Conservation (phyloP, 2,888 invertebrate genomes). For the Drosophila helvetica region DNA sequence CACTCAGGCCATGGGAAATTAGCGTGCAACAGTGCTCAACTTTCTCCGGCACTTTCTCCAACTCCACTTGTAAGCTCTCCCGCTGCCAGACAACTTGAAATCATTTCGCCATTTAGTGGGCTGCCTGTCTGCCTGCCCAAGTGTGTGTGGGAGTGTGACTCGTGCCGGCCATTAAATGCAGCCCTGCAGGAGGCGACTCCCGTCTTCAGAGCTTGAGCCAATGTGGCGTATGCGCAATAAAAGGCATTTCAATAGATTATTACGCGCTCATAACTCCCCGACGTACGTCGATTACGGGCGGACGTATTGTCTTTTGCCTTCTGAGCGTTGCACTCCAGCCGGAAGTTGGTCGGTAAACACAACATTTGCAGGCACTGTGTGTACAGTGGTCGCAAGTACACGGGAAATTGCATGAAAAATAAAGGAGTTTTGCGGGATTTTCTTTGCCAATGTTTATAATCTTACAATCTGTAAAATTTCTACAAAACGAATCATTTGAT, state of each 20-base stretch:
- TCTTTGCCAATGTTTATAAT: background rate
- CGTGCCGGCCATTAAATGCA: slow-evolving; percentile 70
- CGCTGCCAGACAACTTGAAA: slow-evolving; percentile 16
- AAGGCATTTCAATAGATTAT: slow-evolving; percentile 76
- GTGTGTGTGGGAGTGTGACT: slow-evolving; percentile 60
- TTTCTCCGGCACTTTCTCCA: slow-evolving; percentile 1
- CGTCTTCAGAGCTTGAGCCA: slow-evolving; percentile 6
- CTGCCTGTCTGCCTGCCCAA: slow-evolving; percentile 55
- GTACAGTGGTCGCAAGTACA: slow-evolving; percentile 40
- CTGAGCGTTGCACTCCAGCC: slow-evolving; percentile 55
- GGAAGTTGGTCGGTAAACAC: slow-evolving; percentile 65
- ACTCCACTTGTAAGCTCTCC: background rate
- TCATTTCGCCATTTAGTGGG: slow-evolving; percentile 31
- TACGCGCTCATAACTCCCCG: slow-evolving; percentile 64
- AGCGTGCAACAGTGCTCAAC: slow-evolving; percentile 64
- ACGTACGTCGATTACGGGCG: slow-evolving; percentile 59
- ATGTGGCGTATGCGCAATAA: slow-evolving; percentile 66
- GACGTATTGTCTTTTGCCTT: slow-evolving; percentile 50
- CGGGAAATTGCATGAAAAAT: background rate
- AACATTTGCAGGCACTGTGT: slow-evolving; percentile 49
- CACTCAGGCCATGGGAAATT: slow-evolving; percentile 63
- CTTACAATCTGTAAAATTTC: background rate
- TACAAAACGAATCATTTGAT: too few relatives aligned
- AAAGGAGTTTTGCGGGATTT: background rate
- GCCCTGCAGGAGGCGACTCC: slow-evolving; percentile 4